Evolutionary conservation across 1,140 invertebrate genomes (phyloP).

Genomic region (Diplogasteroides magnus): DNA sequence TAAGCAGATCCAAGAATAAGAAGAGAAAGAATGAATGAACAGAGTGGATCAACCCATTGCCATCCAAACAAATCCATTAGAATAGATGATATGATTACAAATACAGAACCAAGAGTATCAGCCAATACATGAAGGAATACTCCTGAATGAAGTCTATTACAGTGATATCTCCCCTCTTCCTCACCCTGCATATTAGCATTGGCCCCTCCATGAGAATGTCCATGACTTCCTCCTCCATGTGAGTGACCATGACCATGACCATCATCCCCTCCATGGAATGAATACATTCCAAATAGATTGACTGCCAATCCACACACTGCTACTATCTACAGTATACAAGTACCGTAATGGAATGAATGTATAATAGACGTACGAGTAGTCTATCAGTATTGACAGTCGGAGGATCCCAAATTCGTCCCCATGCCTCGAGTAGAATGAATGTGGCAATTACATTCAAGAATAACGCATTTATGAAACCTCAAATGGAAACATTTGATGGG

Average conservation of each 20-base stretch:
- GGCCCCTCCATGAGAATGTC: slow-evolving; percentile 59
- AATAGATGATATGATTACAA: slow-evolving; percentile 65
- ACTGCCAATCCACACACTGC: slow-evolving; percentile 63
- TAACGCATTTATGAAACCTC: slow-evolving; percentile 63
- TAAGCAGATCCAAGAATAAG: slow-evolving; percentile 63
- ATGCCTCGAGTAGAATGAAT: slow-evolving; percentile 63
- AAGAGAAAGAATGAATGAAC: slow-evolving; percentile 64
- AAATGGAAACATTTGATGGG: slow-evolving; percentile 37
- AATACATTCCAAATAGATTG: slow-evolving; percentile 64
- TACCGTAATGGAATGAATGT: slow-evolving; percentile 6
- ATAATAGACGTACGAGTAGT: slow-evolving; percentile 57
- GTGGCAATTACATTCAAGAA: slow-evolving; percentile 63
- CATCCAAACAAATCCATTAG: slow-evolving; percentile 64
- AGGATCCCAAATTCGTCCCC: slow-evolving; percentile 62
- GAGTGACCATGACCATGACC: slow-evolving; percentile 52
- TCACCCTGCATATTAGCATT: slow-evolving; percentile 66
- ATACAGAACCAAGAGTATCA: slow-evolving; percentile 65
- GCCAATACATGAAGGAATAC: slow-evolving; percentile 66
- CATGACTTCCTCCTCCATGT: slow-evolving; percentile 50
- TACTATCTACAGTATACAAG: slow-evolving; percentile 57
- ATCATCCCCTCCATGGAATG: slow-evolving; percentile 58
- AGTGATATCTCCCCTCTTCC: slow-evolving; percentile 40
- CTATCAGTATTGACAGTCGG: slow-evolving; percentile 63
- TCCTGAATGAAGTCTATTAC: slow-evolving; percentile 56
- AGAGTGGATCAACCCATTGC: slow-evolving; percentile 65